These are phyloP conservation scores for Latrodectus geometricus DNA, from an alignment of 1,140 invertebrate genomes.

Conservation along the genomic window DNA sequence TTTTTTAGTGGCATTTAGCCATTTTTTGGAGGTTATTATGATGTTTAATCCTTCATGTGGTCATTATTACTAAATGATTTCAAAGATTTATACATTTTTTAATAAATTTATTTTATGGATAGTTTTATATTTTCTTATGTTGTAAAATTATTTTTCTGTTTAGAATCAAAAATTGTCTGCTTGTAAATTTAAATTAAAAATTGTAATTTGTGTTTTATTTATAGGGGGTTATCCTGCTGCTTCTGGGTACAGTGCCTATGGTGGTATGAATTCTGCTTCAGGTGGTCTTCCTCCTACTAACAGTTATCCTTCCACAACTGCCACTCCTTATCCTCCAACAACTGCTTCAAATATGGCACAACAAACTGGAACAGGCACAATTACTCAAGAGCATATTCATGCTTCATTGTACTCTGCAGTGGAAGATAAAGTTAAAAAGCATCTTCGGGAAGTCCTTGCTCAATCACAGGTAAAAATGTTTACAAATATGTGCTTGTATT, in stretches of 20 bases:
- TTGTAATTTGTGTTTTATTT: not conserved
- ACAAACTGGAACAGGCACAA: conserved; percentile 75
- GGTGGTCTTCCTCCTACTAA: conserved; percentile 44
- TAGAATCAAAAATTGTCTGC: not conserved
- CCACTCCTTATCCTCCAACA: conserved; percentile 42
- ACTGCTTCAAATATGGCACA: conserved; percentile 23
- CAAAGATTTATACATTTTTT: too few species aligned
- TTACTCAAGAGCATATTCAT: conserved; percentile 94
- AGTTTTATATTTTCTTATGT: too few species aligned
- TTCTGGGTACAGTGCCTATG: conserved; percentile 24
- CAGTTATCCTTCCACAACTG: conserved; percentile 63
- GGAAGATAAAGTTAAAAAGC: conserved; percentile 90
- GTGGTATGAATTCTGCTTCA: conserved; percentile 34
- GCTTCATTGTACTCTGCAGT: conserved; percentile 93
- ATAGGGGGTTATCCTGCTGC: conserved; percentile 45
- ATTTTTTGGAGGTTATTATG: too few species aligned
- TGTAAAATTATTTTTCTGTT: too few species aligned
- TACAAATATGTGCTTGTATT: conserved; percentile 19
- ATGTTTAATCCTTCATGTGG: too few species aligned
- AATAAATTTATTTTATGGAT: too few species aligned
- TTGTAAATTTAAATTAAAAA: not conserved
- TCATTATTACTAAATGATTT: too few species aligned
- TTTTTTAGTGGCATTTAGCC: too few species aligned
- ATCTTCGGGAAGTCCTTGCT: conserved; percentile 88
- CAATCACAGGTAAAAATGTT: conserved; percentile 74